Percentiles rank a stretch among this genome's conserved stretches.
phyloP scores from a whole-genome alignment of 2,113 vertebrate genomes.

The Salvelinus alpinus region DNA sequence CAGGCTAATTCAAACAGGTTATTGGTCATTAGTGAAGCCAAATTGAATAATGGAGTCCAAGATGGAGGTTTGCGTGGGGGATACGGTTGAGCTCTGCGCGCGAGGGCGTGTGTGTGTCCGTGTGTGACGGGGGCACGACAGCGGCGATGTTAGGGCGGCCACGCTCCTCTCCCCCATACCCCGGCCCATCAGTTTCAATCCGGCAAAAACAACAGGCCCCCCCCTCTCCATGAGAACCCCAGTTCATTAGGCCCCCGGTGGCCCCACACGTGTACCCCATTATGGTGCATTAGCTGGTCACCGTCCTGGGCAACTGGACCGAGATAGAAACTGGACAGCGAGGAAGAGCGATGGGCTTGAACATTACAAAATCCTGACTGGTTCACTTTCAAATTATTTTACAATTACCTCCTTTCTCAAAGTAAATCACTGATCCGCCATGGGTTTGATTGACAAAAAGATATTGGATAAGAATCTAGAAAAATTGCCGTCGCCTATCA shows the following conservation, averaged over 20 bases:
- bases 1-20: constrained; percentile 71
- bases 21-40: constrained; percentile 72
- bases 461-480: background rate
- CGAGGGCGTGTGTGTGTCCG: constrained; percentile 6
- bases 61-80: constrained; percentile 33
- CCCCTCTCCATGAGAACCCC: constrained; percentile 51
- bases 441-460: background rate
- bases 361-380: background rate
- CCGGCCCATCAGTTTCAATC: constrained; percentile 76
- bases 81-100: constrained; percentile 12
- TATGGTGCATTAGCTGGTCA: constrained; percentile 64
- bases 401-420: background rate
- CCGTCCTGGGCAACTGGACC: constrained; percentile 10
- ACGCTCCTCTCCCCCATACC: constrained; percentile 50
- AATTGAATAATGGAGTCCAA: constrained; percentile 77
- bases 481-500: too few relatives aligned
- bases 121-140: constrained; percentile 21
- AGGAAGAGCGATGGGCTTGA: constrained; percentile 5
- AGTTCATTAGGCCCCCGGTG: constrained; percentile 62
- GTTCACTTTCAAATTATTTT: background rate
- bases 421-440: too few relatives aligned
- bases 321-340: background rate
- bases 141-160: constrained; percentile 48
- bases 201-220: constrained; percentile 62
- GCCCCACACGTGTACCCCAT: constrained; percentile 68